These are phyloP conservation scores for Dendrolimus houi DNA, from an alignment of 2,888 invertebrate species.

Conservation along the genomic window DNA sequence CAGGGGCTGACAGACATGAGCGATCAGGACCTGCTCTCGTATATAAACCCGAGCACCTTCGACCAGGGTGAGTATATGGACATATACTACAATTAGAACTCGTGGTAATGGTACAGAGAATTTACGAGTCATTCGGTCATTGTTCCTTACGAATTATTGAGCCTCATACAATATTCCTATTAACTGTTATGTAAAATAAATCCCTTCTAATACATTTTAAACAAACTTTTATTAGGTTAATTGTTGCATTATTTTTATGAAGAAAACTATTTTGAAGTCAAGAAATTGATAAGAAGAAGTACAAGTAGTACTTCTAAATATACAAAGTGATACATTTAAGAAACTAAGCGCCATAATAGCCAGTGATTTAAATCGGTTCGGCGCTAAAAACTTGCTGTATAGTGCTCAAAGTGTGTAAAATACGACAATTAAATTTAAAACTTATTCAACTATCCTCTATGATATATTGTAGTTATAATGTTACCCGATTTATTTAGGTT, in stretches of 20 bases:
- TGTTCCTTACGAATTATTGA: too few relatives aligned
- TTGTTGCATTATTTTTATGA: too few relatives aligned
- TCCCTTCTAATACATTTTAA: too few relatives aligned
- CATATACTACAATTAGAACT: constrained; percentile 29
- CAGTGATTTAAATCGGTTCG: neutral
- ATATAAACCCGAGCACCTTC: constrained; percentile 93
- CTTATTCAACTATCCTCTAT: constrained; percentile 5
- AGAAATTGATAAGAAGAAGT: too few relatives aligned
- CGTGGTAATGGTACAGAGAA: neutral
- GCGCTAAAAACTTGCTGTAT: neutral
- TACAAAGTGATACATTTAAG: neutral
- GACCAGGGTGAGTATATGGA: constrained; percentile 82
- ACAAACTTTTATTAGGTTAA: too few relatives aligned
- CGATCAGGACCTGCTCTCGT: constrained; percentile 90
- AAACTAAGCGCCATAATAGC: neutral
- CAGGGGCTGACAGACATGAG: constrained; percentile 89
- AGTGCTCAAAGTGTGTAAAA: neutral
- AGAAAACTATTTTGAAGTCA: too few relatives aligned
- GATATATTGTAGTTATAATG: neutral
- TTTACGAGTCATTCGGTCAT: too few relatives aligned
- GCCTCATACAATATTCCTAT: neutral
- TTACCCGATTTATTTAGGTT: too few relatives aligned
- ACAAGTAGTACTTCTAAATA: too few relatives aligned
- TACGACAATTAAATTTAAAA: neutral
- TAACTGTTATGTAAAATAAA: too few relatives aligned